A percentile compares a stretch with the other conserved stretches of the same genome.
phyloP scores from a whole-genome alignment of 2,888 invertebrate genomes.

The Lumbricus terrestris region DNA sequence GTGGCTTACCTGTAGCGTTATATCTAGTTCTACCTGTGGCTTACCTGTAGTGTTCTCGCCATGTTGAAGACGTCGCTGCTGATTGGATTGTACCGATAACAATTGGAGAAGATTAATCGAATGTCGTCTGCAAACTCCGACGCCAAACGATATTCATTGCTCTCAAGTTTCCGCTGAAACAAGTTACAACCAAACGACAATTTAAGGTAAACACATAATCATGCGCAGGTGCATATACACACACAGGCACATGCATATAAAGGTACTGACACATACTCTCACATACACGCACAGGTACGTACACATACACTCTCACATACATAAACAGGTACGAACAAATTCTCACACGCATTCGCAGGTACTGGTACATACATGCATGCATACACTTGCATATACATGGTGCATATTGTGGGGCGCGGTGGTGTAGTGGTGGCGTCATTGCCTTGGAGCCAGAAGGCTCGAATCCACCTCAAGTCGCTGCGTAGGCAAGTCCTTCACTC shows the following conservation, averaged over 20 bases:
- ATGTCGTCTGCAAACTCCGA: slow-evolving; percentile 94
- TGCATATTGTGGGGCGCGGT: too few relatives aligned
- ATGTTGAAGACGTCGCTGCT: slow-evolving; percentile 97
- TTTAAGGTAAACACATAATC: neutral
- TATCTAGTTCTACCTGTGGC: slow-evolving; percentile 29
- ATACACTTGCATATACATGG: too few relatives aligned
- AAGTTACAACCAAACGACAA: neutral
- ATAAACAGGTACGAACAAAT: too few relatives aligned
- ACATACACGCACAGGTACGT: too few relatives aligned
- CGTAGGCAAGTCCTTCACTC: too few relatives aligned
- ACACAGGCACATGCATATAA: neutral
- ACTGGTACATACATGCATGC: too few relatives aligned
- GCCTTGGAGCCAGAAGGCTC: too few relatives aligned
- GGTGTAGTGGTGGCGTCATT: too few relatives aligned
- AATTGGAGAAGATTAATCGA: slow-evolving; percentile 93
- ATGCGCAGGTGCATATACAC: neutral
- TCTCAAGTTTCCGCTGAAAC: slow-evolving; percentile 85
- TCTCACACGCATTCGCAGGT: too few relatives aligned
- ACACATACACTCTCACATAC: too few relatives aligned
- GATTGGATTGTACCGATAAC: slow-evolving; percentile 97
- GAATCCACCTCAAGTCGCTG: too few relatives aligned
- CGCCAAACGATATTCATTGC: slow-evolving; percentile 85
- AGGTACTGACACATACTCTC: too few relatives aligned
- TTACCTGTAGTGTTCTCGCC: slow-evolving; percentile 86
- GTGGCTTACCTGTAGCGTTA: slow-evolving; percentile 73